Evolutionary conservation across 1,140 invertebrate species (phyloP).

Genomic region (Hylaeus anthracinus): DNA sequence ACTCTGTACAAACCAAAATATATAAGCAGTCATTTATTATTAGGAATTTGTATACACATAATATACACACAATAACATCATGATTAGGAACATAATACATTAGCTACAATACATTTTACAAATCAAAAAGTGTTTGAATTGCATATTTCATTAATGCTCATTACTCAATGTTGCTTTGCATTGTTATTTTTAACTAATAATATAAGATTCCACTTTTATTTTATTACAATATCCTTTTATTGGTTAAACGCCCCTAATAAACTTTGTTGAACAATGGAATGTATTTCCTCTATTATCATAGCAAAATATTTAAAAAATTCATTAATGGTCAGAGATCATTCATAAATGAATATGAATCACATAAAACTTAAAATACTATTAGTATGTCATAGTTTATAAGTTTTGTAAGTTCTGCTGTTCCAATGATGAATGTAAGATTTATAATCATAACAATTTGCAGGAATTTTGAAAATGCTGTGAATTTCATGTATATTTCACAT

Average conservation of each 20-base stretch:
- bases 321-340: neutral
- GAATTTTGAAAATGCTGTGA: neutral
- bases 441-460: neutral
- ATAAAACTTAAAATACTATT: constrained; percentile 7
- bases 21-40: constrained; percentile 66
- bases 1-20: constrained; percentile 32
- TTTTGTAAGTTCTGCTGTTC: neutral
- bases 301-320: constrained; percentile 15
- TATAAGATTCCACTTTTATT: constrained; percentile 28
- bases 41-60: constrained; percentile 66
- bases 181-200: constrained; percentile 40
- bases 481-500: constrained; percentile 2
- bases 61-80: constrained; percentile 65
- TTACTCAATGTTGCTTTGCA: constrained; percentile 12
- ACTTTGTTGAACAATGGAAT: constrained; percentile 19
- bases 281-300: constrained; percentile 5
- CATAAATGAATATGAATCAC: neutral
- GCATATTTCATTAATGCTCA: constrained; percentile 35
- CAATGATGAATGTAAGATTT: neutral
- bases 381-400: neutral
- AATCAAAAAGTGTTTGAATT: constrained; percentile 46
- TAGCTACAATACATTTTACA: constrained; percentile 55
- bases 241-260: constrained; percentile 12
- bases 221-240: constrained; percentile 16
- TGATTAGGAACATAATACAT: constrained; percentile 62